Evolutionary conservation across 2,113 vertebrate species (phyloP).

Genomic region (Okapia johnstoni): DNA sequence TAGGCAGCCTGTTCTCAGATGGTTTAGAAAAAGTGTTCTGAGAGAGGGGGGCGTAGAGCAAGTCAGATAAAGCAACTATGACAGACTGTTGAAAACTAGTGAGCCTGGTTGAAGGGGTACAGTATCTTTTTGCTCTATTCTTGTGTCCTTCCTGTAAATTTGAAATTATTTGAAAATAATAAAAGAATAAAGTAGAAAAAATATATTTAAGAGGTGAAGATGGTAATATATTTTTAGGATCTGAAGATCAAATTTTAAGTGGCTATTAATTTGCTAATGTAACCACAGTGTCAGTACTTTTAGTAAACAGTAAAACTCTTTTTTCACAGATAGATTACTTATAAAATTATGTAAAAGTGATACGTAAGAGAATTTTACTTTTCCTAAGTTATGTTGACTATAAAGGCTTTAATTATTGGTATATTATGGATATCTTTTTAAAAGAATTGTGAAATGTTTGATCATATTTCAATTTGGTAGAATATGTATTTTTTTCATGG

Average conservation of each 20-base stretch:
- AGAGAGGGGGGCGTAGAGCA: background rate
- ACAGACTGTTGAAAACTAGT: background rate
- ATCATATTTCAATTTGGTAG: background rate
- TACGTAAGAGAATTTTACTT: background rate
- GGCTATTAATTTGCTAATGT: background rate
- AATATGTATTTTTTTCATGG: background rate
- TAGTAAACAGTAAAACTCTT: background rate
- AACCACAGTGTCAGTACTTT: background rate
- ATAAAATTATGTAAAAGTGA: background rate
- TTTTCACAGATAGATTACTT: background rate
- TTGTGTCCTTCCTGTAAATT: background rate
- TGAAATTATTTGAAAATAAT: background rate
- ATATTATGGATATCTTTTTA: background rate
- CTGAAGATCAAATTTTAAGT: background rate
- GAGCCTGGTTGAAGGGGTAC: fast-evolving
- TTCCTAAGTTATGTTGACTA: background rate
- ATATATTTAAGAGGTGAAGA: background rate
- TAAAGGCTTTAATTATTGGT: background rate
- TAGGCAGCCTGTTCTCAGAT: background rate
- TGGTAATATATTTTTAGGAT: background rate
- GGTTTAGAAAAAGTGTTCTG: background rate
- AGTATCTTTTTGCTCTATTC: background rate
- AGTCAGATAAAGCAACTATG: background rate
- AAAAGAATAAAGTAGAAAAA: background rate
- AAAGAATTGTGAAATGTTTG: background rate